phyloP scores from a whole-genome alignment of 2,113 vertebrate species.

The Paraplagusia blochii region DNA sequence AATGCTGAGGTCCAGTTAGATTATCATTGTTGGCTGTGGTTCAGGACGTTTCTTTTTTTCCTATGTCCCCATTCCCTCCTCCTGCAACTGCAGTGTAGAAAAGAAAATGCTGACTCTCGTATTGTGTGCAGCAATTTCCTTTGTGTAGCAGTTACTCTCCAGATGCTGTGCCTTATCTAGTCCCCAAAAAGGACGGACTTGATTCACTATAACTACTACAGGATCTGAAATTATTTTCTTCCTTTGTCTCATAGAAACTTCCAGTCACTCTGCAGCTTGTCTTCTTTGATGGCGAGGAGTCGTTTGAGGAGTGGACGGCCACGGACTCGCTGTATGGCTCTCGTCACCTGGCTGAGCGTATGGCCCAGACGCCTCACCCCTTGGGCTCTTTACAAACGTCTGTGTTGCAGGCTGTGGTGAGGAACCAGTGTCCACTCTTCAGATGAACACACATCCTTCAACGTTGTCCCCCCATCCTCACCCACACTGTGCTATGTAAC shows the following conservation, averaged over 20 bases:
- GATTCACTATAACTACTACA: not conserved
- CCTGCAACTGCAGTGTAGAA: constrained; percentile 27
- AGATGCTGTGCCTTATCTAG: constrained; percentile 41
- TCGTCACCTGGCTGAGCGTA: constrained; percentile 81
- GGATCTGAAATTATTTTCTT: constrained; percentile 5
- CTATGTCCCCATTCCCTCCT: constrained; percentile 8
- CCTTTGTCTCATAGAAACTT: constrained; percentile 51
- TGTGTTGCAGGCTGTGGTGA: constrained; percentile 82
- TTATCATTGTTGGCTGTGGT: not conserved
- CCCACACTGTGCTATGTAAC: constrained; percentile 7
- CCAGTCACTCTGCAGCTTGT: constrained; percentile 83
- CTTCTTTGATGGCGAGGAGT: constrained; percentile 90
- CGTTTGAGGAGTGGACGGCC: constrained; percentile 83
- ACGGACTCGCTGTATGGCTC: constrained; percentile 88
- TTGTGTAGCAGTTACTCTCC: constrained; percentile 27
- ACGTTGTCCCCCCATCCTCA: not conserved
- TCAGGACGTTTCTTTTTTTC: not conserved
- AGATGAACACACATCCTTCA: not conserved
- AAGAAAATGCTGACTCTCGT: constrained; percentile 55
- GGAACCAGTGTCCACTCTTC: constrained; percentile 18
- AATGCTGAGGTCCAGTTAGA: not conserved
- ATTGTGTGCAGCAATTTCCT: constrained; percentile 41
- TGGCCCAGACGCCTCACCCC: constrained; percentile 75
- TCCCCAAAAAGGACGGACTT: constrained; percentile 6
- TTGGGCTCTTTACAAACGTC: constrained; percentile 49